phyloP scores from a whole-genome alignment of 2,888 invertebrate genomes.

The Ornithoptera alexandrae region DNA sequence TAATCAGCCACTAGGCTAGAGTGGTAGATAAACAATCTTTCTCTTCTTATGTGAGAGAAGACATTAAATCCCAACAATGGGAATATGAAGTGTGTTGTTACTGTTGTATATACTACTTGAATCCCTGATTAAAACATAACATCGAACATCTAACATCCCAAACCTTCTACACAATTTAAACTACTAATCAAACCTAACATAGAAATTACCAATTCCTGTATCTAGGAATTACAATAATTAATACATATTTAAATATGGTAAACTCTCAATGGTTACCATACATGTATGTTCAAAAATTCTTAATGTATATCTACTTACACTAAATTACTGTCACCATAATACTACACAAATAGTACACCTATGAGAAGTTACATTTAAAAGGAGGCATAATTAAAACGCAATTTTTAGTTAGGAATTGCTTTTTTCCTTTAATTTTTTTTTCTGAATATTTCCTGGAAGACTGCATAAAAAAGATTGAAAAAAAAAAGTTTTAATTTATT shows the following conservation, averaged over 20 bases:
- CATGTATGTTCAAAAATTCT: neutral
- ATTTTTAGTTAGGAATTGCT: neutral
- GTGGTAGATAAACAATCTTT: too few relatives aligned
- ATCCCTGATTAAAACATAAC: neutral
- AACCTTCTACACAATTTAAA: constrained; percentile 8
- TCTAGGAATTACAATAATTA: neutral
- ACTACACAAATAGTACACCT: neutral
- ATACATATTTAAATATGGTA: neutral
- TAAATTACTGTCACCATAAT: neutral
- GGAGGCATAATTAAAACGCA: constrained; percentile 1
- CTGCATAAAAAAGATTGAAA: neutral
- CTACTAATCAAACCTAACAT: constrained; percentile 8
- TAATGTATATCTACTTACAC: neutral
- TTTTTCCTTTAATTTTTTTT: neutral
- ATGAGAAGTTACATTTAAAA: neutral
- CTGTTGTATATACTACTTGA: neutral
- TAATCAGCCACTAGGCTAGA: too few relatives aligned
- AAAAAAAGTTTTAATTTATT: neutral
- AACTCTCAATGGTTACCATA: neutral
- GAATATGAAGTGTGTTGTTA: too few relatives aligned
- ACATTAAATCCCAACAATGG: too few relatives aligned
- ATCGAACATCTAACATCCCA: constrained; percentile 19
- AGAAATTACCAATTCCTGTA: constrained; percentile 4
- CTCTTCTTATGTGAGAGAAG: too few relatives aligned
- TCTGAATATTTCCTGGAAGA: neutral